phyloP scores from a whole-genome alignment of 1,140 invertebrate genomes.

The Triops longicaudatus region DNA sequence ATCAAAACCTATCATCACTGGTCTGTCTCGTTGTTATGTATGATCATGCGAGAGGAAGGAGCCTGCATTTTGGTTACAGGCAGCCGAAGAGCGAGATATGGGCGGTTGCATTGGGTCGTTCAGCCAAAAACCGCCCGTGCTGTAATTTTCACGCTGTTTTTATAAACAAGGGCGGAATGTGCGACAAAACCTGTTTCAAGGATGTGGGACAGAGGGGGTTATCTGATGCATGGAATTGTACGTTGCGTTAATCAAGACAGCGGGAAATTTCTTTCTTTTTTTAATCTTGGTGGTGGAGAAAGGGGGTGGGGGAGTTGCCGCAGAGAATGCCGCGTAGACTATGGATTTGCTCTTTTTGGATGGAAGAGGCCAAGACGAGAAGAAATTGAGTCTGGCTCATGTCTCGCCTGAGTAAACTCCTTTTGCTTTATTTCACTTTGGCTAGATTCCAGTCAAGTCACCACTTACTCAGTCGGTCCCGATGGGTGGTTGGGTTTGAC shows the following conservation, averaged over 20 bases:
- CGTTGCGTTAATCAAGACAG: conserved; percentile 1
- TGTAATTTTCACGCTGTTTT: neutral
- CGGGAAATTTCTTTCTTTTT: neutral
- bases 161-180: neutral
- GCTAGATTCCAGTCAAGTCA: conserved; percentile 11
- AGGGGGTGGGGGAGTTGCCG: neutral
- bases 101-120: neutral
- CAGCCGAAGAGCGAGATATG: neutral
- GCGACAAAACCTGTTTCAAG: neutral
- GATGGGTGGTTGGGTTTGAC: conserved; percentile 9
- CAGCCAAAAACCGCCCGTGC: neutral
- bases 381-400: conserved; percentile 7
- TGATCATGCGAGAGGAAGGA: neutral
- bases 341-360: conserved; percentile 12
- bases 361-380: conserved; percentile 8
- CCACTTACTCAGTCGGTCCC: conserved; percentile 3
- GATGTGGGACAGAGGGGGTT: neutral
- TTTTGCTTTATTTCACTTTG: conserved; percentile 13
- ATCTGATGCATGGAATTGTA: neutral
- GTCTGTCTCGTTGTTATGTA: neutral
- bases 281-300: neutral
- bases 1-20: neutral
- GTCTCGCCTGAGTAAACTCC: conserved; percentile 10
- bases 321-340: conserved; percentile 2
- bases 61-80: neutral